These are phyloP conservation scores for Amphimallon solstitiale DNA, from an alignment of 2,888 invertebrate genomes.

Conservation along the genomic window DNA sequence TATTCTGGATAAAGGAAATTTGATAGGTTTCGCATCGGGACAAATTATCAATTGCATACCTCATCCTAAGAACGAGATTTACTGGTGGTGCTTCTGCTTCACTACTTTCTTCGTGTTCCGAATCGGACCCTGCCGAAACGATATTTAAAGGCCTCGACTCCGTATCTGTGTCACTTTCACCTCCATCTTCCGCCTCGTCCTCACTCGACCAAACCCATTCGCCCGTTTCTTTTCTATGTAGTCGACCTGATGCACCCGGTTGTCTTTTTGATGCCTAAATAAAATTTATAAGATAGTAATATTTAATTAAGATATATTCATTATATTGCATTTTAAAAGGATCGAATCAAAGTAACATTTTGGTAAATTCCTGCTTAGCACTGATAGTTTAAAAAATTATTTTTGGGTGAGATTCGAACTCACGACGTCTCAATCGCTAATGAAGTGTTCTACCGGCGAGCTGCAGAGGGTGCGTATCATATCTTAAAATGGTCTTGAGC, in stretches of 20 bases:
- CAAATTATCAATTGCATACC: conserved; percentile 63
- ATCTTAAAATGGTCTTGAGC: too few relatives aligned
- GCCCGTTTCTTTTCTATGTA: conserved; percentile 94
- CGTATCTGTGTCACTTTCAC: conserved; percentile 66
- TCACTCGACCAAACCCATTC: conserved; percentile 99
- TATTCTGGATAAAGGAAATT: conserved; percentile 45
- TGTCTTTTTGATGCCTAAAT: conserved; percentile 76
- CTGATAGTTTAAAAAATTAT: too few relatives aligned
- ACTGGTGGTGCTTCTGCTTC: conserved; percentile 67
- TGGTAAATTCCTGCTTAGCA: too few relatives aligned
- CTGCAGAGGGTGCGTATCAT: too few relatives aligned
- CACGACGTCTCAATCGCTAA: too few relatives aligned
- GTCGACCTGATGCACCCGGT: conserved; percentile 85
- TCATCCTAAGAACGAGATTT: conserved; percentile 89
- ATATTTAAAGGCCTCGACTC: conserved; percentile 63
- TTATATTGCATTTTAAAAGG: too few relatives aligned
- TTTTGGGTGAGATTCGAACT: too few relatives aligned
- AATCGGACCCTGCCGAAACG: conserved; percentile 61
- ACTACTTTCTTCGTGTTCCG: conserved; percentile 63
- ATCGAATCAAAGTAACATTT: too few relatives aligned
- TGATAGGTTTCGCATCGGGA: conserved; percentile 4
- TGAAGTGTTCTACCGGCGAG: too few relatives aligned
- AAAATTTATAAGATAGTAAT: too few relatives aligned
- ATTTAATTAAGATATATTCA: too few relatives aligned
- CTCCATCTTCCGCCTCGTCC: conserved; percentile 81